Evolutionary conservation across 2,888 invertebrate genomes (phyloP).

Genomic region (Odontomyia ornata): DNA sequence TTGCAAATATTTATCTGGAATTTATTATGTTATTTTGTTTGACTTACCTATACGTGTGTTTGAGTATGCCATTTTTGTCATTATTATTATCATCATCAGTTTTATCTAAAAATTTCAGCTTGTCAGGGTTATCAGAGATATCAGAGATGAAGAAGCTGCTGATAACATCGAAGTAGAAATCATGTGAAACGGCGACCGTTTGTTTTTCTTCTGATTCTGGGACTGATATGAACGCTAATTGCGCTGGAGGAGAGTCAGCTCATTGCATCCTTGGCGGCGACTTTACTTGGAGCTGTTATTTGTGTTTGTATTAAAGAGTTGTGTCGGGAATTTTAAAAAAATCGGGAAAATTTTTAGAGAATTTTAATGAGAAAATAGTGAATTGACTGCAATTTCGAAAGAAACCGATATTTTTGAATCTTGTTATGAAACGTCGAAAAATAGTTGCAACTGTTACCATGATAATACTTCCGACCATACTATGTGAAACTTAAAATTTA

Average conservation of each 20-base stretch:
- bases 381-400: background rate
- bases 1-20: conserved; percentile 36
- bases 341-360: background rate
- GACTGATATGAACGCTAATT: background rate
- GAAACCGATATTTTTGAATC: background rate
- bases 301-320: background rate
- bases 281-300: background rate
- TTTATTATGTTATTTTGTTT: conserved; percentile 34
- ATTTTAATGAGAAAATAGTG: background rate
- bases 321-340: background rate
- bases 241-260: background rate
- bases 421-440: background rate
- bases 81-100: conserved; percentile 23
- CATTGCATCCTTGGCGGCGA: conserved; percentile 32
- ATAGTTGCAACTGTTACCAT: too few species aligned
- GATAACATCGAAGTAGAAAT: conserved; percentile 25
- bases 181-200: background rate
- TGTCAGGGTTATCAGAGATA: conserved; percentile 34
- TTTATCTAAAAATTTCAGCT: conserved; percentile 39
- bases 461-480: too few species aligned
- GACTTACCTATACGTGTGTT: conserved; percentile 22
- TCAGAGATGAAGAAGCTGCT: conserved; percentile 34
- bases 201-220: background rate
- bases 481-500: too few species aligned
- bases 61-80: conserved; percentile 20